A percentile compares a stretch with the other conserved stretches of the same genome.
phyloP scores from a whole-genome alignment of 2,888 invertebrate genomes.

The Phanerotoma sp. region DNA sequence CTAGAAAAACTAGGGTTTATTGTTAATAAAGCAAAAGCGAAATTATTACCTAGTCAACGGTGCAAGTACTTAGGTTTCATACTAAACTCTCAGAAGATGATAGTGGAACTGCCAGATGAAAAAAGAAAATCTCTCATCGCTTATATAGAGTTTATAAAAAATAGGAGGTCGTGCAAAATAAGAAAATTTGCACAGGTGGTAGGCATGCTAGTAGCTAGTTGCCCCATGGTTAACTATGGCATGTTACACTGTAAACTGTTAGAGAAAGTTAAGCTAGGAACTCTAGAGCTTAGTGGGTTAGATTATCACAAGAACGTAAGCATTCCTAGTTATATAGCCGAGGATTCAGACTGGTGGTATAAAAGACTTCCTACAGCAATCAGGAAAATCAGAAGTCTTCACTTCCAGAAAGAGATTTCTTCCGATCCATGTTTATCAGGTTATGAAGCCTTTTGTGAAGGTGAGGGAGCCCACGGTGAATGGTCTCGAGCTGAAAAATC shows the following conservation, averaged over 20 bases:
- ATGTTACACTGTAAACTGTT: neutral
- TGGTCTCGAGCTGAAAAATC: neutral
- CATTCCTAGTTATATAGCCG: neutral
- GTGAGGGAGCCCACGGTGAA: neutral
- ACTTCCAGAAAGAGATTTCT: neutral
- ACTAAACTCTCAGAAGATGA: neutral
- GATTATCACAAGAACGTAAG: neutral
- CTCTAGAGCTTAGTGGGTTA: neutral
- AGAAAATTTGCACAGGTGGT: neutral
- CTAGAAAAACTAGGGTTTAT: neutral
- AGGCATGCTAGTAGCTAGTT: neutral
- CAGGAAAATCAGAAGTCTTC: neutral
- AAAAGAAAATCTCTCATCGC: neutral
- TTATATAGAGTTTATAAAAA: neutral
- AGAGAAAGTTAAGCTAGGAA: neutral
- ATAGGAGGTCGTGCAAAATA: neutral
- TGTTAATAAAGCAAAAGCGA: no score
- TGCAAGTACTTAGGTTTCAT: neutral
- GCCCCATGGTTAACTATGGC: neutral
- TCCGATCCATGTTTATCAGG: conserved; percentile 1
- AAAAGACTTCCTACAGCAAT: neutral
- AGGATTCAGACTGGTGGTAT: neutral
- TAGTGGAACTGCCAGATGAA: neutral
- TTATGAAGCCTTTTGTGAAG: neutral
- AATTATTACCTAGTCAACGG: neutral